phyloP scores from a whole-genome alignment of 2,113 vertebrate genomes.

The Hippocampus abdominalis region DNA sequence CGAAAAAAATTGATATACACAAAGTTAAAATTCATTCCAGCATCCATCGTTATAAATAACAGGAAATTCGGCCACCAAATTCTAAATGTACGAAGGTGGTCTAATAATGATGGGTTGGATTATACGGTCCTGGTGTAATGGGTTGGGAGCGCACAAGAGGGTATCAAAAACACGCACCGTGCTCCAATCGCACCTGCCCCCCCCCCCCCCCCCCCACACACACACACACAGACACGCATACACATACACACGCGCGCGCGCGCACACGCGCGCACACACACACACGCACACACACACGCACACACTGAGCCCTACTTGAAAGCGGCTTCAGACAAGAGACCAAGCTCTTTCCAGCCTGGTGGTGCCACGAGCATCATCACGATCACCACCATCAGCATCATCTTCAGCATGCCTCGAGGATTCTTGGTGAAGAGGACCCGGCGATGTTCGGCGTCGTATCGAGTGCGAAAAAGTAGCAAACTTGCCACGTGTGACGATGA shows the following conservation, averaged over 20 bases:
- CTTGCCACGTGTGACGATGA: background rate
- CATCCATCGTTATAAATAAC: background rate
- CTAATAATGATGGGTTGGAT: too few species aligned
- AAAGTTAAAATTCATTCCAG: background rate
- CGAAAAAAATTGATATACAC: too few species aligned
- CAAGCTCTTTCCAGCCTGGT: slow-evolving; percentile 21
- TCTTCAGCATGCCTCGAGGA: slow-evolving; percentile 82
- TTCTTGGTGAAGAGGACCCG: slow-evolving; percentile 90
- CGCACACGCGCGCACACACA: too few species aligned
- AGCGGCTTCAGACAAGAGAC: slow-evolving; percentile 49
- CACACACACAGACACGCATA: too few species aligned
- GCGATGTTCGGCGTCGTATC: slow-evolving; percentile 74
- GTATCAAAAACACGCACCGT: background rate
- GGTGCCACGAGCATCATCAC: slow-evolving; percentile 29
- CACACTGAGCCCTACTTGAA: slow-evolving; percentile 46
- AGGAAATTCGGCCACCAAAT: background rate
- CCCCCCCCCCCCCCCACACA: background rate
- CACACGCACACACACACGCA: too few species aligned
- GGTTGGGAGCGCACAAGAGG: background rate
- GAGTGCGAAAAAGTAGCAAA: slow-evolving; percentile 51
- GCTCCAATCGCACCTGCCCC: slow-evolving; percentile 4
- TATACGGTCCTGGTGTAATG: background rate
- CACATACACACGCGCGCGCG: too few species aligned
- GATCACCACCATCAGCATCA: slow-evolving; percentile 16
- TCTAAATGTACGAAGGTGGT: background rate